phyloP scores from a whole-genome alignment of 2,797 vertebrate species.

The Pteronotus mesoamericanus region DNA sequence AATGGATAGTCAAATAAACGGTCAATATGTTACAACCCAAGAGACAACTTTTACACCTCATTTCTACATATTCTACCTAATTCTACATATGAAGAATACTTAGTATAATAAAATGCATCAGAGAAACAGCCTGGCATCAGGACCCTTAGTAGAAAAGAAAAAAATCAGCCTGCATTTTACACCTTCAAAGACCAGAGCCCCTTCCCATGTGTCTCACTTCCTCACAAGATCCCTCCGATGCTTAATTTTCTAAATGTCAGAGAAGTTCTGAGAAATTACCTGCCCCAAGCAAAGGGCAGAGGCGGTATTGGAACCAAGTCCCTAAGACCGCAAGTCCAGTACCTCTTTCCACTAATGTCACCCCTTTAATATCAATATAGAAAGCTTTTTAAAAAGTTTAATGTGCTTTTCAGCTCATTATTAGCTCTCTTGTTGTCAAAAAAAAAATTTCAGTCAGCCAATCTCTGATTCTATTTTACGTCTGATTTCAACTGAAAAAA shows the following conservation, averaged over 20 bases:
- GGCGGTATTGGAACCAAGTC: background rate
- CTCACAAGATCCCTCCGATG: background rate
- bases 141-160: background rate
- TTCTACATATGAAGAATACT: background rate
- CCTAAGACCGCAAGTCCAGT: background rate
- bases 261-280: background rate
- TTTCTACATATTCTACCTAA: background rate
- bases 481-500: background rate
- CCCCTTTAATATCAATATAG: background rate
- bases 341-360: background rate
- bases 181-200: background rate
- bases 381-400: background rate
- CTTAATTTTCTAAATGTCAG: background rate
- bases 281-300: background rate
- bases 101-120: background rate
- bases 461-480: background rate
- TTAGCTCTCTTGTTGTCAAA: background rate
- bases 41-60: background rate
- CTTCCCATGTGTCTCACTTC: background rate
- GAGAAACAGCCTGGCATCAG: background rate
- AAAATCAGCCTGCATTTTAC: background rate
- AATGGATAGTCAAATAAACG: background rate
- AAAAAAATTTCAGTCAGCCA: background rate
- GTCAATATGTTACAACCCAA: background rate
- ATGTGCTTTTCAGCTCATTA: background rate